phyloP scores from a whole-genome alignment of 1,140 invertebrate genomes.

The Goniozus legneri region DNA sequence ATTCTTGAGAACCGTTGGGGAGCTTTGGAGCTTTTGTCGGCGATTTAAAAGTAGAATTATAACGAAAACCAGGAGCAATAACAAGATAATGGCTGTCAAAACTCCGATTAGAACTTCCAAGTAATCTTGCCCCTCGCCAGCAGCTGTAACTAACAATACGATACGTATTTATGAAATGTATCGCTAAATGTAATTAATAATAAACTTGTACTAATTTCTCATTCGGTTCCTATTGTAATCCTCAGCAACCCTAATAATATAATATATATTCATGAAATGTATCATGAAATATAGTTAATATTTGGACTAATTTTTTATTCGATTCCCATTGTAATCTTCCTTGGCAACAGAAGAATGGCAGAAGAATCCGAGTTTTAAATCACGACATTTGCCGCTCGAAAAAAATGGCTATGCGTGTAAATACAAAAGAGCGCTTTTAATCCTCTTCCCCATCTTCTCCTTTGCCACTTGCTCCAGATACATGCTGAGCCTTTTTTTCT shows the following conservation, averaged over 20 bases:
- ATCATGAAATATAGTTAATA: too few relatives aligned
- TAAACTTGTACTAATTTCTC: too few relatives aligned
- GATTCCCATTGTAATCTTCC: too few relatives aligned
- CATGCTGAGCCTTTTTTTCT: too few relatives aligned
- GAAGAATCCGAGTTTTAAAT: conserved; percentile 24
- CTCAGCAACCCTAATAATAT: conserved; percentile 12
- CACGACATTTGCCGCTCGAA: conserved; percentile 16
- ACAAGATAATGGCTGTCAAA: conserved; percentile 68
- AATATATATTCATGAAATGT: too few relatives aligned
- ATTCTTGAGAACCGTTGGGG: conserved; percentile 62
- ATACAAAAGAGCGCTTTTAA: conserved; percentile 18
- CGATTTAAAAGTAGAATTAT: conserved; percentile 66
- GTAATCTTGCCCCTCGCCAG: conserved; percentile 61
- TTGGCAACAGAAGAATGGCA: too few relatives aligned
- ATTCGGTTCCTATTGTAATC: conserved; percentile 17
- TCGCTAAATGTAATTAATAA: too few relatives aligned
- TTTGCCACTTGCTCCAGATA: too few relatives aligned
- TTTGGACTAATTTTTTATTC: too few relatives aligned
- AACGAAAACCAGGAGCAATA: conserved; percentile 64
- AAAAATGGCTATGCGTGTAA: conserved; percentile 11
- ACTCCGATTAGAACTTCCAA: conserved; percentile 72
- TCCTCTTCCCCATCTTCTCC: conserved; percentile 11
- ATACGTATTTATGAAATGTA: too few relatives aligned
- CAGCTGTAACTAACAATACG: conserved; percentile 57
- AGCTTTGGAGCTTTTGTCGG: conserved; percentile 63